Conservation (phyloP, 2,888 invertebrate species). For the Plagodis pulveraria region DNA sequence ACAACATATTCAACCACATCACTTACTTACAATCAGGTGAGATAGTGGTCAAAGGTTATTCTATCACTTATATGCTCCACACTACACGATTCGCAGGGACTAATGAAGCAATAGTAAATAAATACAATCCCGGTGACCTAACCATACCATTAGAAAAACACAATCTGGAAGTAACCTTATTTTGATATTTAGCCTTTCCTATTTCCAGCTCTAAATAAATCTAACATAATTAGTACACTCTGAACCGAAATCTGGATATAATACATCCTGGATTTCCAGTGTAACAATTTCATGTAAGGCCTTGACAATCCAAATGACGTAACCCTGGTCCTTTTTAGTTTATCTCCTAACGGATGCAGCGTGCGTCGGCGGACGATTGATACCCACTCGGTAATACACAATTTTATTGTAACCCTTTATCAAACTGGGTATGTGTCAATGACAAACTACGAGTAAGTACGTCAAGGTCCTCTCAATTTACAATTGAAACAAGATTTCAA, state of each 20-base stretch:
- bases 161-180: no score
- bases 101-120: no score
- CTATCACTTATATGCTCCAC: no score
- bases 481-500: no score
- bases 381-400: conserved; percentile 12
- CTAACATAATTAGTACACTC: neutral
- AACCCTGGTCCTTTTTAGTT: conserved; percentile 1
- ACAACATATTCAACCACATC: no score
- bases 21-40: no score
- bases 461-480: conserved; percentile 8
- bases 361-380: conserved; percentile 35
- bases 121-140: no score
- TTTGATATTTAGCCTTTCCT: no score
- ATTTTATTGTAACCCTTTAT: conserved; percentile 23
- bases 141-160: no score
- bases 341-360: conserved; percentile 42
- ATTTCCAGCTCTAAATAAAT: no score
- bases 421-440: conserved; percentile 15
- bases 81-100: no score
- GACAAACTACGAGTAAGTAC: neutral
- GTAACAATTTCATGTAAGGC: conserved; percentile 2
- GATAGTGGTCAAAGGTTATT: no score
- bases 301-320: conserved; percentile 16
- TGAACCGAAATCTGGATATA: neutral
- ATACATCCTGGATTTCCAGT: neutral